These are phyloP conservation scores for Steinernema khuongi DNA, from an alignment of 1,140 invertebrate genomes.

Conservation along the genomic window DNA sequence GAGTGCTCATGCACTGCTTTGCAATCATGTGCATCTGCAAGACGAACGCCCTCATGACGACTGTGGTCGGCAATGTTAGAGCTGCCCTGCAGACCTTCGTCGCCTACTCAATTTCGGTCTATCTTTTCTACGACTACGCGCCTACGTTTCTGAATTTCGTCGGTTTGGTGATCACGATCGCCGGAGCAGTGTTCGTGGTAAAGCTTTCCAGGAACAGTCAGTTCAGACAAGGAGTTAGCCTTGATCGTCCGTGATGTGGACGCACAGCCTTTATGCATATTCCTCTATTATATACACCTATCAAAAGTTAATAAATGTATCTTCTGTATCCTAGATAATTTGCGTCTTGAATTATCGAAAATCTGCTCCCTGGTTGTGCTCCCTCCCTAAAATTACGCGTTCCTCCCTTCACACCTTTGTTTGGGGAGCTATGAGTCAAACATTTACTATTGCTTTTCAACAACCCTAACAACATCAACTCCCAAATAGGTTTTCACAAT, in stretches of 20 bases:
- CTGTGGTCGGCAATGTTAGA: background rate
- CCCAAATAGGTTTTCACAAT: background rate
- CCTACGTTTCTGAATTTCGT: constrained; percentile 30
- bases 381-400: too few species aligned
- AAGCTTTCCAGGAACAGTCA: background rate
- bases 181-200: background rate
- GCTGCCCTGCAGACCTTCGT: constrained; percentile 61
- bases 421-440: too few species aligned
- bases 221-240: background rate
- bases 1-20: constrained; percentile 60
- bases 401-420: too few species aligned
- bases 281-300: too few species aligned
- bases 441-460: too few species aligned
- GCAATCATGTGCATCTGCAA: background rate
- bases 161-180: background rate
- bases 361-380: too few species aligned
- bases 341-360: too few species aligned
- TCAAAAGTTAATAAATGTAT: too few species aligned
- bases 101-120: constrained; percentile 61
- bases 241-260: background rate
- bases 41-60: background rate
- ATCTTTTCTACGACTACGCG: constrained; percentile 39
- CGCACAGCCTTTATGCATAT: too few species aligned
- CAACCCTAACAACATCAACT: too few species aligned
- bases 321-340: too few species aligned